Evolutionary conservation across 2,797 vertebrate genomes (phyloP).

Genomic region (Nannoperca australis): DNA sequence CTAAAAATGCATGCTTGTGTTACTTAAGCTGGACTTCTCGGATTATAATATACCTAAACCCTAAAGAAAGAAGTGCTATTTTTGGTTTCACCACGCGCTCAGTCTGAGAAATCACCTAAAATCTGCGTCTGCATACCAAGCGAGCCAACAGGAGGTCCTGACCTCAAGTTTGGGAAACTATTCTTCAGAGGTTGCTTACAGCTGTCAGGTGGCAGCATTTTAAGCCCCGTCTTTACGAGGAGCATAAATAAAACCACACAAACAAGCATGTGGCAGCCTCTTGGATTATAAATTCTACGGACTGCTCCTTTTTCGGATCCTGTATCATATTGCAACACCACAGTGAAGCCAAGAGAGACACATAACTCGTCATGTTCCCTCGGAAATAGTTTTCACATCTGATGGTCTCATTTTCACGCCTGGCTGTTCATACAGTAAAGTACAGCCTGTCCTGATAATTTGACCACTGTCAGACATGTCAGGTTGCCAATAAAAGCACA

Average conservation of each 20-base stretch:
- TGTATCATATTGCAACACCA: conserved; percentile 22
- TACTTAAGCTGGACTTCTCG: neutral
- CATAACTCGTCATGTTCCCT: conserved; percentile 20
- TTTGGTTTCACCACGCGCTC: neutral
- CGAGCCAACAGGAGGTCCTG: conserved; percentile 20
- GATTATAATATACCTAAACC: neutral
- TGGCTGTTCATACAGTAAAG: conserved; percentile 20
- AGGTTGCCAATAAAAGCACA: conserved; percentile 38
- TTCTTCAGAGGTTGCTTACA: conserved; percentile 15
- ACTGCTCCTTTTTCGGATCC: conserved; percentile 25
- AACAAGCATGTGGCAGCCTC: neutral
- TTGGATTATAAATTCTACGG: conserved; percentile 21
- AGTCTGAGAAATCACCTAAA: conserved; percentile 28
- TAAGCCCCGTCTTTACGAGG: conserved; percentile 33
- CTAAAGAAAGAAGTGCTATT: neutral
- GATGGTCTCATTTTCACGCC: conserved; percentile 32
- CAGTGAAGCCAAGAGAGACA: conserved; percentile 24
- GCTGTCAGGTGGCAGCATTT: conserved; percentile 43
- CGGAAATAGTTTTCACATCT: conserved; percentile 32
- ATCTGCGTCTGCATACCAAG: conserved; percentile 25
- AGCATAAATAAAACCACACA: conserved; percentile 31
- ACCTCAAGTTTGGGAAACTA: conserved; percentile 24
- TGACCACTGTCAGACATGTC: conserved; percentile 30
- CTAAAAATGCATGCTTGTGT: neutral
- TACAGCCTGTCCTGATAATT: conserved; percentile 11